Evolutionary conservation across 2,113 vertebrate species (phyloP).

Genomic region (Passer domesticus): DNA sequence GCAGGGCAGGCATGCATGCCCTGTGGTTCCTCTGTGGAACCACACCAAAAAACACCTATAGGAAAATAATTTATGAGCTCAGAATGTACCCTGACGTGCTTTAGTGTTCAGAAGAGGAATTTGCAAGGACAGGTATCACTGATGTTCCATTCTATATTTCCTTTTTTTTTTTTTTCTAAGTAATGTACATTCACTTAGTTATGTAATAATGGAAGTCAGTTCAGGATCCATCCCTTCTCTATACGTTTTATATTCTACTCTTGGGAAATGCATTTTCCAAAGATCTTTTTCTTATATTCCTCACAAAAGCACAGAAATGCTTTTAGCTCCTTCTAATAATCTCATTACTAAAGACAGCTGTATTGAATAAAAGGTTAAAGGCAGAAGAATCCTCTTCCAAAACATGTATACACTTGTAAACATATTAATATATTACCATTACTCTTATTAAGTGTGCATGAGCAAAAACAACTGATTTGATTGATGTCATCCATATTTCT

Average conservation of each 20-base stretch:
- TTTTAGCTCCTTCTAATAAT: neutral
- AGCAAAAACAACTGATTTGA: neutral
- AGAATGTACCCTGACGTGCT: fast-evolving
- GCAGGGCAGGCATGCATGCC: neutral
- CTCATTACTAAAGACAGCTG: neutral
- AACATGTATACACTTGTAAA: neutral
- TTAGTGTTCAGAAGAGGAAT: neutral
- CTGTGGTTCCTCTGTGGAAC: neutral
- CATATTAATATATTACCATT: neutral
- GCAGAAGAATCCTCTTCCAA: neutral
- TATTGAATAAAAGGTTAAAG: neutral
- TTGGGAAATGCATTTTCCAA: neutral
- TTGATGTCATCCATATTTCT: neutral
- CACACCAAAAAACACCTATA: neutral
- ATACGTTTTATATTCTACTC: neutral
- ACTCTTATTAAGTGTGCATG: neutral
- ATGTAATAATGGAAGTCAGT: neutral
- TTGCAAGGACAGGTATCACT: neutral
- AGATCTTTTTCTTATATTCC: neutral
- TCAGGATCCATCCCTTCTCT: neutral
- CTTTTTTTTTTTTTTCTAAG: neutral
- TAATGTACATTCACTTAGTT: neutral
- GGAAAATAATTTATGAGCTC: neutral
- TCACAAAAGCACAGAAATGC: neutral
- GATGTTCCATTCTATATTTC: neutral